These are phyloP conservation scores for Drosophila sp. DNA, from an alignment of 1,140 invertebrate species.

Conservation along the genomic window DNA sequence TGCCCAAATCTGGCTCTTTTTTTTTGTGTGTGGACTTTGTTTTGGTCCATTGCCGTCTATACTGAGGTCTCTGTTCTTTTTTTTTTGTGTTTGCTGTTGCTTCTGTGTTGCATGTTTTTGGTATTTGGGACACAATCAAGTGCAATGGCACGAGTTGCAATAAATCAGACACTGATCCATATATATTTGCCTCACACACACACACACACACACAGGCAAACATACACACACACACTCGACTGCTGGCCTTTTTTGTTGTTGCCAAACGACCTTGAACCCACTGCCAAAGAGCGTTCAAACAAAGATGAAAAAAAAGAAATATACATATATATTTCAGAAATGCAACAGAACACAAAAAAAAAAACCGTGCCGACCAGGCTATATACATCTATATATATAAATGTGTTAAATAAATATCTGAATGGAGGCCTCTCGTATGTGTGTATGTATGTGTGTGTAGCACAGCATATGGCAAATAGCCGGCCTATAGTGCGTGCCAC, in stretches of 20 bases:
- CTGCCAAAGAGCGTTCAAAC: conserved; percentile 66
- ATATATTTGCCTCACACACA: conserved; percentile 51
- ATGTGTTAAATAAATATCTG: conserved; percentile 79
- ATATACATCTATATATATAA: conserved; percentile 32
- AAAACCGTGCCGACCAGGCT: conserved; percentile 37
- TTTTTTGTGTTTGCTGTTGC: conserved; percentile 31
- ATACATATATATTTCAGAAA: conserved; percentile 18
- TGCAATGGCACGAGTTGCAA: conserved; percentile 76
- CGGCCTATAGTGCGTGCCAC: conserved; percentile 72
- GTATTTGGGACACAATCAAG: conserved; percentile 80
- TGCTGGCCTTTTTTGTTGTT: conserved; percentile 47
- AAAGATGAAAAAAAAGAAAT: conserved; percentile 66
- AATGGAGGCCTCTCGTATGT: conserved; percentile 27
- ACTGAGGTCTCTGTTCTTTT: conserved; percentile 20
- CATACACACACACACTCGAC: conserved; percentile 53
- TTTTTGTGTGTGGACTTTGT: conserved; percentile 19
- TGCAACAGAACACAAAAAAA: conserved; percentile 42
- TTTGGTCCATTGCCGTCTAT: conserved; percentile 43
- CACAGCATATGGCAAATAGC: conserved; percentile 59
- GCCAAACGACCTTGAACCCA: conserved; percentile 73
- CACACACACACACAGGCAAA: conserved; percentile 20
- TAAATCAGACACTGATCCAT: conserved; percentile 81
- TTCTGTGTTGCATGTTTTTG: conserved; percentile 51
- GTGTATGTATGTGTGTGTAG: conserved; percentile 25
- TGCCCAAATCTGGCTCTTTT: conserved; percentile 20